A percentile compares a stretch with the other conserved stretches of the same genome.
These are phyloP conservation scores for Mylabris sibirica DNA, from an alignment of 2,888 invertebrate genomes.

Conservation along the genomic window DNA sequence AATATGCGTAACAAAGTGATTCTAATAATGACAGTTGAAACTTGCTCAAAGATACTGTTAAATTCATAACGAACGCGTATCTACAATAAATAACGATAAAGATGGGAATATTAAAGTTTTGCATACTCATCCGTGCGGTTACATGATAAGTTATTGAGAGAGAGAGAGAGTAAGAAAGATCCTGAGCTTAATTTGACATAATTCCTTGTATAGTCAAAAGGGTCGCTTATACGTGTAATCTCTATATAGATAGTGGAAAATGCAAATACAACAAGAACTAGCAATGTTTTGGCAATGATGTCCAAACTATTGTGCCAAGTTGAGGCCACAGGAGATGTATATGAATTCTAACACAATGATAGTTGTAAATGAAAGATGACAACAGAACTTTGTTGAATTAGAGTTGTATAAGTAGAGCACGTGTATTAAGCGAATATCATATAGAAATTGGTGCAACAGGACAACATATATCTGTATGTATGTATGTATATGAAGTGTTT, in stretches of 20 bases:
- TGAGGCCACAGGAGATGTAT: constrained; percentile 24
- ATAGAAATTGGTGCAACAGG: background rate
- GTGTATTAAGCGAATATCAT: background rate
- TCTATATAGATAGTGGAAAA: constrained; percentile 29
- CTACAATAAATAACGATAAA: constrained; percentile 21
- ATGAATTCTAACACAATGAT: constrained; percentile 27
- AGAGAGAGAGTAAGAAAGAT: no score
- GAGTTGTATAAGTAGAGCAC: background rate
- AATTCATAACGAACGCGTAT: constrained; percentile 12
- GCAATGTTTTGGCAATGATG: constrained; percentile 35
- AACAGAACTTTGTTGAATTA: background rate
- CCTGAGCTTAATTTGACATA: constrained; percentile 34
- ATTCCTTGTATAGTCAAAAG: constrained; percentile 28
- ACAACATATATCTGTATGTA: background rate
- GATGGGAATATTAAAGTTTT: constrained; percentile 23
- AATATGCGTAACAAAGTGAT: no score
- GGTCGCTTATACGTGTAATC: constrained; percentile 24
- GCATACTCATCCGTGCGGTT: constrained; percentile 30
- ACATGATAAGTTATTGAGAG: constrained; percentile 31
- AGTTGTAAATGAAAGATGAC: constrained; percentile 3
- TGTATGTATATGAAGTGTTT: background rate
- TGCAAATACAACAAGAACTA: constrained; percentile 19
- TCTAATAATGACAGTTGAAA: no score
- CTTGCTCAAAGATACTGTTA: constrained; percentile 14
- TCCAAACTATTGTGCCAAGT: constrained; percentile 31